Evolutionary conservation across 1,140 invertebrate genomes (phyloP).

Genomic region (Pseudomyrmex flavicornis): DNA sequence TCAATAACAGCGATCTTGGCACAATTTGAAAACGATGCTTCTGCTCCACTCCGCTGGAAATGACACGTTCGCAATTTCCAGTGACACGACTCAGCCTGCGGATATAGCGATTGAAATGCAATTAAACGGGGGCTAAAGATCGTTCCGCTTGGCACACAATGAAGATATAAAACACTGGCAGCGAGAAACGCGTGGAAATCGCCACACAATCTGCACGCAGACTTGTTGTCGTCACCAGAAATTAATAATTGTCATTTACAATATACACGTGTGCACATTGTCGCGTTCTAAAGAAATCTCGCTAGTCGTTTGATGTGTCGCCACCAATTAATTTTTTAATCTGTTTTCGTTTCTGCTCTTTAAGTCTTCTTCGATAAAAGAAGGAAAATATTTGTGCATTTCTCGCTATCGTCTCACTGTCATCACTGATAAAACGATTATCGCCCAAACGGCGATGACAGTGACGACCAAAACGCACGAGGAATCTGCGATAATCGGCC

Average conservation of each 20-base stretch:
- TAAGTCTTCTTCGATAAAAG: neutral
- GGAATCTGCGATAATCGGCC: conserved; percentile 36
- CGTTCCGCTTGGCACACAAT: conserved; percentile 1
- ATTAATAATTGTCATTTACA: neutral
- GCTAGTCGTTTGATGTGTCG: too few species aligned
- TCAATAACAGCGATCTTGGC: conserved; percentile 18
- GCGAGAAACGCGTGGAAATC: neutral
- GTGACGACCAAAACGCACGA: conserved; percentile 31
- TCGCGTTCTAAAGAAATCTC: neutral
- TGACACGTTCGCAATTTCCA: conserved; percentile 22
- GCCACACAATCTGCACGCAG: neutral
- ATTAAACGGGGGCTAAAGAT: conserved; percentile 32
- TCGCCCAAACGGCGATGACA: conserved; percentile 29
- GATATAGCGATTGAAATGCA: conserved; percentile 29
- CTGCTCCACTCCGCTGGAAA: neutral
- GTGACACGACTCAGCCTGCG: conserved; percentile 5
- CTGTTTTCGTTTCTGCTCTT: neutral
- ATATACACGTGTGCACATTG: neutral
- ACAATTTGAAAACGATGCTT: conserved; percentile 5
- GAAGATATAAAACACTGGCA: neutral
- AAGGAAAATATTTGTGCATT: conserved; percentile 30
- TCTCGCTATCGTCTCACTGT: neutral
- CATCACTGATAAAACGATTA: conserved; percentile 47
- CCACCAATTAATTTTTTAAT: too few species aligned
- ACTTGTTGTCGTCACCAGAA: neutral